A percentile compares a stretch with the other conserved stretches of the same genome.
Evolutionary conservation across 92 coral and sea anemone species (phyloP).

Genomic region (Diadumene lineata): DNA sequence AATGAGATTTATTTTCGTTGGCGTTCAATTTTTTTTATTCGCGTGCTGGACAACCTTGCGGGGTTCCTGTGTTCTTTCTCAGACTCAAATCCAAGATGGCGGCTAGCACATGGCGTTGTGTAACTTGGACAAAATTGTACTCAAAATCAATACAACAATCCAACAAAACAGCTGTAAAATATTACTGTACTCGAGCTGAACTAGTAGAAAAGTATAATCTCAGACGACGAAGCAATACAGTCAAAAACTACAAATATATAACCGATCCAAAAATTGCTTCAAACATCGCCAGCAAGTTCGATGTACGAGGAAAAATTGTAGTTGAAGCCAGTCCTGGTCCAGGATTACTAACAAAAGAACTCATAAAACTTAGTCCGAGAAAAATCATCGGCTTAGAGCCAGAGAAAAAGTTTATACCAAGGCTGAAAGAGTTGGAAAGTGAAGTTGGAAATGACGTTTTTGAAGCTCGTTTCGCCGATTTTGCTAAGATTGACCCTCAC

Average conservation of each 20-base stretch:
- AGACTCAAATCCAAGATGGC: conserved; percentile 57
- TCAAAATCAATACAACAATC: conserved; percentile 3
- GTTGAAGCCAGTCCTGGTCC: conserved; percentile 87
- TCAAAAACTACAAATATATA: conserved; percentile 73
- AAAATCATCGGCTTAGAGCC: conserved; percentile 90
- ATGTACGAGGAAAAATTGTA: conserved; percentile 51
- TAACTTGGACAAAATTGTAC: conserved; percentile 5
- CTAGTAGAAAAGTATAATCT: conserved; percentile 43
- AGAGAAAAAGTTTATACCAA: conserved; percentile 68
- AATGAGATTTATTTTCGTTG: too few relatives aligned
- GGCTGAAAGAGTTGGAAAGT: conserved; percentile 53
- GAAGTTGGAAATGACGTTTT: conserved; percentile 47
- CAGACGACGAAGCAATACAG: conserved; percentile 45
- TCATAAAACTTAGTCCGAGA: conserved; percentile 80
- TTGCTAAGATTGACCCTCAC: conserved; percentile 91
- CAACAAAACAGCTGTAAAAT: not conserved
- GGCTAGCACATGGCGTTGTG: conserved; percentile 32
- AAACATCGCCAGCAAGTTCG: conserved; percentile 62
- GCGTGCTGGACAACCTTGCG: too few relatives aligned
- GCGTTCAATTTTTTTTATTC: too few relatives aligned
- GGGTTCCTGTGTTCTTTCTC: conserved; percentile 7
- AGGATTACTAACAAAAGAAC: conserved; percentile 74
- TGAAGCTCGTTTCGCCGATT: conserved; percentile 68
- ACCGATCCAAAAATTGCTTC: conserved; percentile 68
- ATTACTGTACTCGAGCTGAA: conserved; percentile 40